These are phyloP conservation scores for Odontomyia ornata DNA, from an alignment of 2,888 invertebrate species.

Conservation along the genomic window DNA sequence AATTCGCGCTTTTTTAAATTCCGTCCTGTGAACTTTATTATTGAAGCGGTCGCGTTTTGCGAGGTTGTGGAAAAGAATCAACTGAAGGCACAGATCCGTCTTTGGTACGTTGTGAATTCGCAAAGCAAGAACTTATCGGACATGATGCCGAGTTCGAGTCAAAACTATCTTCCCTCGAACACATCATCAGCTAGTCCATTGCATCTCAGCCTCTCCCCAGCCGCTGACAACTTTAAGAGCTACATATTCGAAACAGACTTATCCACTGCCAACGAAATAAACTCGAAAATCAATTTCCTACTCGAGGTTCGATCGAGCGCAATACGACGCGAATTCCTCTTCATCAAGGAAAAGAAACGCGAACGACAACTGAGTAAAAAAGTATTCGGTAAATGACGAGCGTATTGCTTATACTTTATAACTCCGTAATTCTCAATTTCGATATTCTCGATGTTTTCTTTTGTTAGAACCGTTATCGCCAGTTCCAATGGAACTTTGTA, in stretches of 20 bases:
- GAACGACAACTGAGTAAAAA: slow-evolving; percentile 38
- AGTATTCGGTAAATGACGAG: slow-evolving; percentile 44
- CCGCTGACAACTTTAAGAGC: slow-evolving; percentile 75
- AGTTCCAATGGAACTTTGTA: slow-evolving; percentile 38
- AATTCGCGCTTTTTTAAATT: slow-evolving; percentile 76
- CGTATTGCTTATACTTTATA: slow-evolving; percentile 36
- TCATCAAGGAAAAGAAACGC: slow-evolving; percentile 70
- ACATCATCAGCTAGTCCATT: slow-evolving; percentile 59
- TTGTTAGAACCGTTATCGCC: slow-evolving; percentile 37
- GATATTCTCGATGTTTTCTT: slow-evolving; percentile 34
- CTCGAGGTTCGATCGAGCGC: slow-evolving; percentile 82
- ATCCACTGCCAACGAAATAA: slow-evolving; percentile 80
- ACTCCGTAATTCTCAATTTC: slow-evolving; percentile 20
- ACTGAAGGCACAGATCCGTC: slow-evolving; percentile 76
- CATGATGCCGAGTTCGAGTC: slow-evolving; percentile 15
- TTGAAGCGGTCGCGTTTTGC: slow-evolving; percentile 88
- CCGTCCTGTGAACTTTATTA: slow-evolving; percentile 84
- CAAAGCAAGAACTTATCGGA: slow-evolving; percentile 50
- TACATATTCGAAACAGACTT: slow-evolving; percentile 89
- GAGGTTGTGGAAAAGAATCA: slow-evolving; percentile 81
- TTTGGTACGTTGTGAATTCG: slow-evolving; percentile 71
- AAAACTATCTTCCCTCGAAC: slow-evolving; percentile 13
- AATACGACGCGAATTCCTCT: slow-evolving; percentile 83
- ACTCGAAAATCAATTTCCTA: slow-evolving; percentile 87
- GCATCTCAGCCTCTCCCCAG: slow-evolving; percentile 55